These are phyloP conservation scores for Dendrophyllia cribrosa DNA, from an alignment of 64 coral and sea anemone genomes.

Conservation along the genomic window DNA sequence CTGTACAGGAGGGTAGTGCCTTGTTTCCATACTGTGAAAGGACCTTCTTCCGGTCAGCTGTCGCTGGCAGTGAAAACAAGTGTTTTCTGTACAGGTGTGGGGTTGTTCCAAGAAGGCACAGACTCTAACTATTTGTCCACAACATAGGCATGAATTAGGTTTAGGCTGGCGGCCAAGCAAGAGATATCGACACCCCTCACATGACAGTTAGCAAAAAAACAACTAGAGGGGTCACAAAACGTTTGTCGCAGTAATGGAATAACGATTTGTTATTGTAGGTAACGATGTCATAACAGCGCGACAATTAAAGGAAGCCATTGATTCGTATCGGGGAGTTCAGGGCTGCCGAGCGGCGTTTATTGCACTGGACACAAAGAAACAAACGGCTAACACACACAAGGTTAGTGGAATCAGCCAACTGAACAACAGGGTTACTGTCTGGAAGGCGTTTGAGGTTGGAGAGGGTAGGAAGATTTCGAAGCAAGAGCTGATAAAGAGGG, in stretches of 20 bases:
- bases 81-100: no score
- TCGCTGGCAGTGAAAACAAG: no score
- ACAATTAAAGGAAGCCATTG: constrained; percentile 60
- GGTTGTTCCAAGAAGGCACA: no score
- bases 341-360: constrained; percentile 50
- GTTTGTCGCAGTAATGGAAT: not conserved
- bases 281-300: constrained; percentile 44
- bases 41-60: no score
- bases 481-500: constrained; percentile 16
- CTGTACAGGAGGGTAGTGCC: no score
- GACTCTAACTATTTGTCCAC: no score
- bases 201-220: no score
- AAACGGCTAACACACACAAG: constrained; percentile 25
- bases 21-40: no score
- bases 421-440: constrained; percentile 37
- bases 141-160: no score
- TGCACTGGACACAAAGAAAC: constrained; percentile 38
- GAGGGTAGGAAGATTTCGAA: constrained; percentile 33
- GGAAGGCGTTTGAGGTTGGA: constrained; percentile 43
- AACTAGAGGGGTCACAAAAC: no score
- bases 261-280: constrained; percentile 38
- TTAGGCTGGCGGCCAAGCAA: no score
- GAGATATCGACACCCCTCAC: no score
- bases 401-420: constrained; percentile 60
- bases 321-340: constrained; percentile 41